Evolutionary conservation across 2,113 vertebrate species (phyloP).

Genomic region (Albula goreensis): DNA sequence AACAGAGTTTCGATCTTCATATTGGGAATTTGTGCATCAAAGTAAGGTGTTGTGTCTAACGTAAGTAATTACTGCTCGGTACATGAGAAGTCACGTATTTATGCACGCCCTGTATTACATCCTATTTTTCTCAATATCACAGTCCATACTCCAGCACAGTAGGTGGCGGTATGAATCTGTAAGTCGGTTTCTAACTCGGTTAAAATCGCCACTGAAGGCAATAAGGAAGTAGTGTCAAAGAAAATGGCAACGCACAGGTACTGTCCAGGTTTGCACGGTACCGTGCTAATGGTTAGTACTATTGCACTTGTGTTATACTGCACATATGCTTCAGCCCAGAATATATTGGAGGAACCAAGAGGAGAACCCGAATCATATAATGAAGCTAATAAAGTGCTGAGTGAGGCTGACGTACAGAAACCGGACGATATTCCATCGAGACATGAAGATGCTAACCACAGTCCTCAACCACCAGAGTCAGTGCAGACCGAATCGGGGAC

Average conservation of each 20-base stretch:
- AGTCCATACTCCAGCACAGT: no score
- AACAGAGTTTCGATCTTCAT: no score
- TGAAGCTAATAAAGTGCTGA: neutral
- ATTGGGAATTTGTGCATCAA: no score
- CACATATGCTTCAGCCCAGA: neutral
- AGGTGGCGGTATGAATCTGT: no score
- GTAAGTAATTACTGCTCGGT: no score
- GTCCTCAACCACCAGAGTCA: neutral
- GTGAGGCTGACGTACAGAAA: neutral
- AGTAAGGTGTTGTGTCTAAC: no score
- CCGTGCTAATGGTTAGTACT: constrained; percentile 16
- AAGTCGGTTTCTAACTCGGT: no score
- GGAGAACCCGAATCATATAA: neutral
- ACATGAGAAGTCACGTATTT: no score
- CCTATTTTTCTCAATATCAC: no score
- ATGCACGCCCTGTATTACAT: no score
- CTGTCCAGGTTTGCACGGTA: neutral
- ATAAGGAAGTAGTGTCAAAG: neutral
- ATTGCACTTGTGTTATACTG: constrained; percentile 36
- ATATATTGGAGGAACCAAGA: constrained; percentile 11
- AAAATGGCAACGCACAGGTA: constrained; percentile 63
- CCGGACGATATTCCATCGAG: neutral
- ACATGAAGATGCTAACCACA: neutral
- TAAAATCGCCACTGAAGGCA: neutral
- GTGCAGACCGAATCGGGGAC: constrained; percentile 30